These are phyloP conservation scores for Galleria mellonella DNA, from an alignment of 1,140 invertebrate species.

Conservation along the genomic window DNA sequence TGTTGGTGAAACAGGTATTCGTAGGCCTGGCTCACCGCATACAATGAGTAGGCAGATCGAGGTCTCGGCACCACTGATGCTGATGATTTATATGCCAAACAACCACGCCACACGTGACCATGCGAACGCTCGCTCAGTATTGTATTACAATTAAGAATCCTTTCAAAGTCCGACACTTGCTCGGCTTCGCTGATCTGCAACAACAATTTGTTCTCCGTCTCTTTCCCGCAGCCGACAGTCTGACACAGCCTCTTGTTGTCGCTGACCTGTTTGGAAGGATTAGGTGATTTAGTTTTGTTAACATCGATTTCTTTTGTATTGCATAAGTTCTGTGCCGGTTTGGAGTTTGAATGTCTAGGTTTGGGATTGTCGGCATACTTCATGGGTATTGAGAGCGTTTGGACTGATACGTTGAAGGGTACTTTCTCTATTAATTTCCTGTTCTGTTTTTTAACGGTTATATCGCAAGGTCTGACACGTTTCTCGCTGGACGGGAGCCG, in stretches of 20 bases:
- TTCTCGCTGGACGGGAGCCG: constrained; percentile 19
- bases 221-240: constrained; percentile 42
- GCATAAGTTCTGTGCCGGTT: constrained; percentile 22
- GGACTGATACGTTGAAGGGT: constrained; percentile 48
- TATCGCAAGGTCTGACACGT: constrained; percentile 25
- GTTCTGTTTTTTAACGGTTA: constrained; percentile 43
- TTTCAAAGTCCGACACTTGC: constrained; percentile 74
- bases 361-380: constrained; percentile 49
- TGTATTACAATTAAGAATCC: constrained; percentile 74
- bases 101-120: constrained; percentile 52
- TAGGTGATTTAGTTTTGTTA: constrained; percentile 53
- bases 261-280: constrained; percentile 61
- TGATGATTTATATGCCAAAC: constrained; percentile 33
- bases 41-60: constrained; percentile 61
- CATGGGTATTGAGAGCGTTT: constrained; percentile 58
- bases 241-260: constrained; percentile 58
- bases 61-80: constrained; percentile 46
- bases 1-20: constrained; percentile 62
- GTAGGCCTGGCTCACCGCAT: constrained; percentile 61
- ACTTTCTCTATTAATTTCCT: constrained; percentile 44
- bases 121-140: constrained; percentile 59
- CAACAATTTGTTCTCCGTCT: constrained; percentile 69
- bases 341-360: constrained; percentile 50
- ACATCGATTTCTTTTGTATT: constrained; percentile 36
- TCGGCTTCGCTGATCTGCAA: constrained; percentile 73